Evolutionary conservation across 1,140 invertebrate species (phyloP).

Genomic region (Halictus rubicundus): DNA sequence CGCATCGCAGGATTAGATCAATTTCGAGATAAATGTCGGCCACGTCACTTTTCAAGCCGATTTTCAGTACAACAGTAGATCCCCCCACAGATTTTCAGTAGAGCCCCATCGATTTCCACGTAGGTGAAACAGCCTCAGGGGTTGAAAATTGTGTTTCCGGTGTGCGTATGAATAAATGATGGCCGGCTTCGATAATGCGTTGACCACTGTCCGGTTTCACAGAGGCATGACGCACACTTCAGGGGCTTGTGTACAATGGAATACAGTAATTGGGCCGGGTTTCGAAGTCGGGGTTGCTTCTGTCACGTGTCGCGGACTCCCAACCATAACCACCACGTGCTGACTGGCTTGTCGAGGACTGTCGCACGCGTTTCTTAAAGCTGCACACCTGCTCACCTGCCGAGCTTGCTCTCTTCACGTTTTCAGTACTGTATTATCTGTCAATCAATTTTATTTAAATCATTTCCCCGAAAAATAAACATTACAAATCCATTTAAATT

Average conservation of each 20-base stretch:
- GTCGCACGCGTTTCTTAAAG: slow-evolving; percentile 1
- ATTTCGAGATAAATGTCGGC: too few species aligned
- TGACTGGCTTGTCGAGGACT: not conserved
- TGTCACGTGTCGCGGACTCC: slow-evolving; percentile 45
- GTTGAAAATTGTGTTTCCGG: not conserved
- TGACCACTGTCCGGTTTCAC: slow-evolving; percentile 59
- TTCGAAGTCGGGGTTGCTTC: slow-evolving; percentile 38
- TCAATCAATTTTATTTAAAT: too few species aligned
- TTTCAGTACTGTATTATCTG: too few species aligned
- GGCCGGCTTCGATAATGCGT: not conserved
- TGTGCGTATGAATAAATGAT: not conserved
- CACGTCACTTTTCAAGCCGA: too few species aligned
- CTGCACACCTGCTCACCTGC: not conserved
- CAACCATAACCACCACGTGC: slow-evolving; percentile 7
- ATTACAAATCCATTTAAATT: too few species aligned
- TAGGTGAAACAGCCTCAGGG: too few species aligned
- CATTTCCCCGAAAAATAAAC: too few species aligned
- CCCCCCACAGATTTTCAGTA: too few species aligned
- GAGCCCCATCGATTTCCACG: not conserved
- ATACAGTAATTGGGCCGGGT: slow-evolving; percentile 24
- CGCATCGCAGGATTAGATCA: too few species aligned
- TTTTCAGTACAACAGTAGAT: too few species aligned
- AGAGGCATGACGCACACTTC: slow-evolving; percentile 54
- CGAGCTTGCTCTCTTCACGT: not conserved
- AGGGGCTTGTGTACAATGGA: not conserved